These are phyloP conservation scores for Drepana arcuata DNA, from an alignment of 1,140 invertebrate species.

Conservation along the genomic window DNA sequence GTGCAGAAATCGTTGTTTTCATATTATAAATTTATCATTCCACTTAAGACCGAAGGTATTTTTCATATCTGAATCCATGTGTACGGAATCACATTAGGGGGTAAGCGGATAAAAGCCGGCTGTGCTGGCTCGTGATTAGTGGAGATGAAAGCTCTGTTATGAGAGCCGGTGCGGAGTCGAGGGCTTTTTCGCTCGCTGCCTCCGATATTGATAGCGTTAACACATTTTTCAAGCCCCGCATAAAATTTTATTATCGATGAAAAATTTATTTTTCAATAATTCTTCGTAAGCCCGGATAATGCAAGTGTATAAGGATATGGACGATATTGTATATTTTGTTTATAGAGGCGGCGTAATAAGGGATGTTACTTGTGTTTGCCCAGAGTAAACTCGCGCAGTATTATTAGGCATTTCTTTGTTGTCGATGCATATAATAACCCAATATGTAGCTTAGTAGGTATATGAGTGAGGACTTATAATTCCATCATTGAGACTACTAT, in stretches of 20 bases:
- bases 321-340: too few relatives aligned
- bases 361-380: slow-evolving; percentile 18
- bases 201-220: too few relatives aligned
- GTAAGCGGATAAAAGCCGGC: slow-evolving; percentile 35
- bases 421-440: too few relatives aligned
- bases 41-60: slow-evolving; percentile 17
- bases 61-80: slow-evolving; percentile 30
- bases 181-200: slow-evolving; percentile 18
- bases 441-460: too few relatives aligned
- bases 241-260: too few relatives aligned
- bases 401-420: too few relatives aligned
- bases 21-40: slow-evolving; percentile 8
- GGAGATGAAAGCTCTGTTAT: slow-evolving; percentile 28
- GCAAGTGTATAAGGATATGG: slow-evolving; percentile 8
- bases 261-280: not conserved
- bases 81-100: slow-evolving; percentile 34
- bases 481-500: too few relatives aligned
- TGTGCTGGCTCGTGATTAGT: slow-evolving; percentile 33
- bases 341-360: slow-evolving; percentile 27
- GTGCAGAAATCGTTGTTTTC: too few relatives aligned
- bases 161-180: slow-evolving; percentile 19
- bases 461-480: too few relatives aligned
- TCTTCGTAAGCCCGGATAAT: slow-evolving; percentile 1
- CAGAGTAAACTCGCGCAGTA: too few relatives aligned
- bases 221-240: too few relatives aligned